Base-by-base conservation (phyloP, 92 coral and sea anemone species). In the Palythoa grandiflora region DNA sequence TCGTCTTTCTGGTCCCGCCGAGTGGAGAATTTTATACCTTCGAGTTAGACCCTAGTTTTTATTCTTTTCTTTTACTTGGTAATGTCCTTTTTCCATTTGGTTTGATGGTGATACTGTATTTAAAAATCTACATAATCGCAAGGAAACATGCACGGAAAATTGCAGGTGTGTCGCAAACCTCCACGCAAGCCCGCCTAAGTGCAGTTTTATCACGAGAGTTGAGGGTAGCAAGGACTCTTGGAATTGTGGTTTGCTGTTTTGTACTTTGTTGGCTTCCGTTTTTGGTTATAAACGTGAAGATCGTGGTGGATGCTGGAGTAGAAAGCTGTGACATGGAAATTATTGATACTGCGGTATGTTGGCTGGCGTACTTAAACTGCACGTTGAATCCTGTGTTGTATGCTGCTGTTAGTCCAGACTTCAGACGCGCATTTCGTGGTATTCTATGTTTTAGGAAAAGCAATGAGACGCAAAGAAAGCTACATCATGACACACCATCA, bases 261-360 rank as follows among this genome's bases (percentile, higher is more conserved):
- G 94, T 95, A 12, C 68, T 95, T n/a, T 95, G 93, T 90, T 95
- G 98, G 98, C 75, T 95, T 77, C 98, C 98, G 6, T 95, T 95
- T 83, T 96, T 91, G 76, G 86, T 93, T 11, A 87, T 95, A 6
- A 95, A 93, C 90, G 70, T 95, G 6, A 52, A 92, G 17, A 91
- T 91, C 28, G 72, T 95, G 61, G 39, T 89, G 6, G 93, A 93
- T 52, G 87, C 89, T 7, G 93, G 94, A 38, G 93, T 89, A 1
- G 92, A 68, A 38, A 89, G 75, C 60, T 95, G 98, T 84, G 78
- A 75, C 14, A 76, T 91, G 89, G 98, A 95, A 71, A 79, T 95
- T 5, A 83, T 87, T 21, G 98, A 95, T 74, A 95, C 98, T 5
- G 75, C 91, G 8, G 79, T 89, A 19, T 95, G 98, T 48, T 95